Base-by-base conservation (phyloP, 2,113 vertebrate species). In the Pygoscelis adeliae region DNA sequence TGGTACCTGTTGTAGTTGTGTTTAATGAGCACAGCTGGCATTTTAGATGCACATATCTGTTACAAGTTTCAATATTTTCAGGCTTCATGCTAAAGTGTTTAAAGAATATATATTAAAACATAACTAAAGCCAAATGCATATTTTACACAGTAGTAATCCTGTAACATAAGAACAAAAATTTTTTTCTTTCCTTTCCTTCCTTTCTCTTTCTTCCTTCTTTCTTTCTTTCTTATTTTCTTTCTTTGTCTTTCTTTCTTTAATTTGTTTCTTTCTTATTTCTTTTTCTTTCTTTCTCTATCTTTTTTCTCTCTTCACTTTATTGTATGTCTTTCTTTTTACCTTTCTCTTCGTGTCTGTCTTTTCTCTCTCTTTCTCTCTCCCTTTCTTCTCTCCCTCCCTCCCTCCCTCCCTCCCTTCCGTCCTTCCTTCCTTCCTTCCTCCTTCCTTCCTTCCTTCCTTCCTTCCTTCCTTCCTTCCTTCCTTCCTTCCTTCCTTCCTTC, bases 311-410 rank as follows among this genome's bases (percentile, higher is more conserved):
- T 50, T 50, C 49, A 49, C 49, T 50, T 25, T 25, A 50, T 25
- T 50, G 23, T 25, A 50, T 49, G 5, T 25, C 22, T 49, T 25
- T 50, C 23, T 50, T 50, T 50, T 50, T 25, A 50, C 13, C 3
- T 7, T 50, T 19, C 5, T 22, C 20, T 18, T 11, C 11, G 29
- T 56, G 17, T 32, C 30, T 23, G 15, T 21, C 20, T 15, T 26
- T 4, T 19, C 8, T 34, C 16, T 18, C 6, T 10, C 13, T 6
- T 8, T 13, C 2, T 11, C 8, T 11, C 5, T 21, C 5, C 6
- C 1, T 4, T 3, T 3, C 6, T 6, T 6, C 12, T 5, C 14
- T 5, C 11, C 2, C 5, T 4, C 38, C 12, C 12, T 11, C 3
- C 3, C 8, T 6, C 3, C 11, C 4, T 9, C 3, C 17, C 17